Percentiles rank a stretch among this genome's conserved stretches.
These are phyloP conservation scores for Tribolium castaneum DNA, from an alignment of 1,140 invertebrate genomes.

Conservation along the genomic window DNA sequence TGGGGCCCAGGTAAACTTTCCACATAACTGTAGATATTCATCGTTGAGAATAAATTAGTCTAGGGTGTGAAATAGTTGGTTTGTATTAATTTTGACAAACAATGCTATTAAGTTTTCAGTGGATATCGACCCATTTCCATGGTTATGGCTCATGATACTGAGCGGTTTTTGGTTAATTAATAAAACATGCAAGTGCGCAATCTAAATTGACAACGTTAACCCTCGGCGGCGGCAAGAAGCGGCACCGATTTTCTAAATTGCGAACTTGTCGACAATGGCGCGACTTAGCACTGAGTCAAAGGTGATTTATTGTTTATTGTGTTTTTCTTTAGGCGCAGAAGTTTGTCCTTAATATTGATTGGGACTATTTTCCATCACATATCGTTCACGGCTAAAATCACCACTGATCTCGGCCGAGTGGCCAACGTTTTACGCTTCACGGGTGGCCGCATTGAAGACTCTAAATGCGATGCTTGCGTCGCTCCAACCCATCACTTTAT, in stretches of 20 bases:
- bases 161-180: conserved; percentile 28
- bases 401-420: conserved; percentile 29
- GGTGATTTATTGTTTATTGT: conserved; percentile 33
- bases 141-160: conserved; percentile 2
- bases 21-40: conserved; percentile 27
- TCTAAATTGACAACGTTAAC: background rate
- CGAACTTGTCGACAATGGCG: background rate
- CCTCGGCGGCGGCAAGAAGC: background rate
- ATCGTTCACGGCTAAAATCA: conserved; percentile 29
- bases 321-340: conserved; percentile 16
- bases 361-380: conserved; percentile 29
- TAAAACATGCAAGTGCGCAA: conserved; percentile 18
- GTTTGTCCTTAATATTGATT: conserved; percentile 30
- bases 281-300: conserved; percentile 3
- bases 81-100: conserved; percentile 33
- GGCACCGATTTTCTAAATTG: conserved; percentile 1
- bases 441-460: conserved; percentile 28
- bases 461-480: conserved; percentile 23
- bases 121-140: conserved; percentile 1
- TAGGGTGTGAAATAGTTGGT: conserved; percentile 23
- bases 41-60: conserved; percentile 21
- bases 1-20: conserved; percentile 17
- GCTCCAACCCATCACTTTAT: conserved; percentile 28
- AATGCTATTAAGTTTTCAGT: conserved; percentile 29
- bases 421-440: conserved; percentile 33